Percentiles rank a stretch among this genome's conserved stretches.
These are phyloP conservation scores for Lasiurus borealis DNA, from an alignment of 2,113 vertebrate species.

Conservation along the genomic window DNA sequence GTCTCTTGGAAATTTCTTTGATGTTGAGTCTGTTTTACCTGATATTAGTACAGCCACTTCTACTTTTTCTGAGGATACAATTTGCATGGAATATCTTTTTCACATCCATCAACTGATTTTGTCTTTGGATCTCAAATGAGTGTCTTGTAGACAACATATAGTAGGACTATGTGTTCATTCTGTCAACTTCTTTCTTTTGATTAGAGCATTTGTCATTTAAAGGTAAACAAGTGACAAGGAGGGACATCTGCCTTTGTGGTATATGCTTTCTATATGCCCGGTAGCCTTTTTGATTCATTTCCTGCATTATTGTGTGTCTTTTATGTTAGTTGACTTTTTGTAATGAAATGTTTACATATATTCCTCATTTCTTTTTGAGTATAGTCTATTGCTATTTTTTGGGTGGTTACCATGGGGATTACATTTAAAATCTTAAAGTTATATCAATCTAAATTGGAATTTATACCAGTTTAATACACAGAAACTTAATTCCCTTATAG, in stretches of 20 bases:
- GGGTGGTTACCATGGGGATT: neutral
- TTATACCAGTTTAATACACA: no score
- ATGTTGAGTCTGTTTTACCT: neutral
- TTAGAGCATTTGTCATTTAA: neutral
- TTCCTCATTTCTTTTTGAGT: neutral
- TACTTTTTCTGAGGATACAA: neutral
- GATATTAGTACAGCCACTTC: neutral
- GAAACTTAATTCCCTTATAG: no score
- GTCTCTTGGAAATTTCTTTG: neutral
- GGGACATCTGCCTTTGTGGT: neutral
- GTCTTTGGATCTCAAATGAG: neutral
- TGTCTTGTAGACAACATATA: neutral
- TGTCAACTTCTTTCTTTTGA: neutral
- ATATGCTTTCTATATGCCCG: neutral
- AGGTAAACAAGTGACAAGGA: neutral
- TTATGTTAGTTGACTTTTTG: neutral
- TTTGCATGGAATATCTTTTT: neutral
- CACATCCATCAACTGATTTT: neutral
- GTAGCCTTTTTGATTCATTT: neutral
- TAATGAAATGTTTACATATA: neutral
- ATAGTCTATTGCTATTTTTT: neutral
- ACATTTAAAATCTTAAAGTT: conserved; percentile 12
- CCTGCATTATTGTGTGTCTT: neutral
- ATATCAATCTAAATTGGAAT: no score
- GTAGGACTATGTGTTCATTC: neutral